Evolutionary conservation across 2,888 invertebrate genomes (phyloP).

Genomic region (Cerceris ruficornis): DNA sequence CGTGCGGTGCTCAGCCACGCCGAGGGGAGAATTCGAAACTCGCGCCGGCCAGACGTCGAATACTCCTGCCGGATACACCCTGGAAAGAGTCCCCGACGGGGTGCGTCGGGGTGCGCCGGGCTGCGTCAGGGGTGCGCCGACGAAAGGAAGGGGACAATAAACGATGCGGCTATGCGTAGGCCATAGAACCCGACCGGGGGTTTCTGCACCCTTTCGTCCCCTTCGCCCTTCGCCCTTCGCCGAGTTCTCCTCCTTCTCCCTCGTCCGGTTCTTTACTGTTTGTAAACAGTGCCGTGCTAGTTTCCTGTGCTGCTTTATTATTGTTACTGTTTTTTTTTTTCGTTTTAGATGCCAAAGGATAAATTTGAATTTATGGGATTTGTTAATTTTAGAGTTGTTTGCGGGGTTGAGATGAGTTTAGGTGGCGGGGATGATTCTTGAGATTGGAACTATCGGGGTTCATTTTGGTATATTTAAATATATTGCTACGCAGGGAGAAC

Average conservation of each 20-base stretch:
- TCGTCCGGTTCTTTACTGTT: conserved; percentile 64
- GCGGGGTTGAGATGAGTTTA: no score
- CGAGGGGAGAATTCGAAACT: conserved; percentile 20
- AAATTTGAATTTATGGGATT: no score
- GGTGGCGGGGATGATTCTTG: no score
- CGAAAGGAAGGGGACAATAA: conserved; percentile 59
- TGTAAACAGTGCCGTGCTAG: conserved; percentile 73
- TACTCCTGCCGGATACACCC: conserved; percentile 15
- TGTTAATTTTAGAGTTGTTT: no score
- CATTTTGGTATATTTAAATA: no score
- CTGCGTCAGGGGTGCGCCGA: conserved; percentile 5
- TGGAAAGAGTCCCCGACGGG: conserved; percentile 32
- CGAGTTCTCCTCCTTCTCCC: conserved; percentile 46
- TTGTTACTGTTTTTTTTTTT: no score
- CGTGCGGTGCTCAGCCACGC: not conserved
- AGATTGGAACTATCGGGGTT: no score
- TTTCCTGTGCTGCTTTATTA: conserved; percentile 68
- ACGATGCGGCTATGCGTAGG: conserved; percentile 63
- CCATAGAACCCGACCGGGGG: conserved; percentile 53
- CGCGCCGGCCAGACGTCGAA: conserved; percentile 16
- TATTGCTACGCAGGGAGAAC: no score
- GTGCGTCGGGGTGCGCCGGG: conserved; percentile 10
- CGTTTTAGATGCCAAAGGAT: no score
- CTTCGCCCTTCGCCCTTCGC: conserved; percentile 8
- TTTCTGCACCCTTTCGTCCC: conserved; percentile 52